Evolutionary conservation across 2,797 vertebrate genomes (phyloP).

Genomic region (Rhyacichthys aspro): DNA sequence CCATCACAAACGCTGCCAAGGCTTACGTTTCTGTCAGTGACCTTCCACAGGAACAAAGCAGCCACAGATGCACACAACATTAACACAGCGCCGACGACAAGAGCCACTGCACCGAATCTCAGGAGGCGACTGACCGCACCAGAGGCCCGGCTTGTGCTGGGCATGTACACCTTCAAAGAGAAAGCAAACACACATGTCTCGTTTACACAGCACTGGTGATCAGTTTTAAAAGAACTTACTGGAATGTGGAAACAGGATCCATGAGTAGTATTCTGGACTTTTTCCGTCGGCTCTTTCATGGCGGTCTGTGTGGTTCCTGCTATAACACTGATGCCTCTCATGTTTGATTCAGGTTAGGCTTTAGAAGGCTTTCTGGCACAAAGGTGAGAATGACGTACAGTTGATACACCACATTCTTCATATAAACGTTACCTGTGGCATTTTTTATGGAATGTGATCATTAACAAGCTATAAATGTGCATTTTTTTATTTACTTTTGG

Average conservation of each 20-base stretch:
- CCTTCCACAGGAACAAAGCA: slow-evolving; percentile 91
- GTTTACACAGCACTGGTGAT: slow-evolving; percentile 13
- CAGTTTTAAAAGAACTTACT: slow-evolving; percentile 75
- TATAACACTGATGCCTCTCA: slow-evolving; percentile 37
- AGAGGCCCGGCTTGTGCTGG: slow-evolving; percentile 49
- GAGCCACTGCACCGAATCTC: slow-evolving; percentile 82
- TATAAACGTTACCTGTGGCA: slow-evolving; percentile 56
- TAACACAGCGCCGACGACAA: slow-evolving; percentile 80
- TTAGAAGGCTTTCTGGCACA: slow-evolving; percentile 34
- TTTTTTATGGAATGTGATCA: slow-evolving; percentile 9
- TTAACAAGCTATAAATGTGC: too few species aligned
- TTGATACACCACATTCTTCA: slow-evolving; percentile 69
- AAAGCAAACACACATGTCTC: slow-evolving; percentile 33
- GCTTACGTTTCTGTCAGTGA: slow-evolving; percentile 87
- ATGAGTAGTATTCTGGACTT: slow-evolving; percentile 79
- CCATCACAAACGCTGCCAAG: slow-evolving; percentile 21
- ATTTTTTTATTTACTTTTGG: too few species aligned
- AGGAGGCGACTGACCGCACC: slow-evolving; percentile 67
- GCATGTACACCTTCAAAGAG: slow-evolving; percentile 76
- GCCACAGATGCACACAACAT: slow-evolving; percentile 88
- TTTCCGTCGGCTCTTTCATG: slow-evolving; percentile 81
- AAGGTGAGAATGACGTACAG: slow-evolving; percentile 67
- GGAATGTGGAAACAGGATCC: slow-evolving; percentile 79
- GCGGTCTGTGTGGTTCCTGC: slow-evolving; percentile 34
- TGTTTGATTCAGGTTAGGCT: slow-evolving; percentile 41